phyloP scores from a whole-genome alignment of 2,888 invertebrate species.

The Nasonovia ribisnigri region DNA sequence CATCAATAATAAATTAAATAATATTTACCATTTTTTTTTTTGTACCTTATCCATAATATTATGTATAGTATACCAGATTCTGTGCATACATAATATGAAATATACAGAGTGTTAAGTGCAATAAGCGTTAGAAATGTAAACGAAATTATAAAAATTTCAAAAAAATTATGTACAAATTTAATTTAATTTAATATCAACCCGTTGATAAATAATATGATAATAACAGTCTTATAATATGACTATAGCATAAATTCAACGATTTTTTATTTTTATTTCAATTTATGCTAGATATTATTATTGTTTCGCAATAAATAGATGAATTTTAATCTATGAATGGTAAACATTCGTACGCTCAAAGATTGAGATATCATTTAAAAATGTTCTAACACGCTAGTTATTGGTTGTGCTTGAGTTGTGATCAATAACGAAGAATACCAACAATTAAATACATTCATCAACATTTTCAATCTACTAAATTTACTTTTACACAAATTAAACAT shows the following conservation, averaged over 20 bases:
- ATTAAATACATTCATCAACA: neutral
- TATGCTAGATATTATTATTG: neutral
- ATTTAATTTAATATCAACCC: too few species aligned
- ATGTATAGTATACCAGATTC: neutral
- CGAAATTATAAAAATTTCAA: too few species aligned
- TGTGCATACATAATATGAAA: neutral
- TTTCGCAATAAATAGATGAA: neutral
- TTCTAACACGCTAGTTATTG: neutral
- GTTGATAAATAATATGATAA: neutral
- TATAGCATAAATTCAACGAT: neutral
- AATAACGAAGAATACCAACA: neutral
- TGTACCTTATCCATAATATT: neutral
- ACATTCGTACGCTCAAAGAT: neutral
- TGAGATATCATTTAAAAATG: neutral
- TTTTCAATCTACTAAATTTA: neutral
- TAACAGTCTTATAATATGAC: neutral
- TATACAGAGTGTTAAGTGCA: neutral
- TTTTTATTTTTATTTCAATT: neutral
- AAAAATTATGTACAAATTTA: too few species aligned
- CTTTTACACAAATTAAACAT: neutral
- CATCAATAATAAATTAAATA: neutral
- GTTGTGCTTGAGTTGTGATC: neutral
- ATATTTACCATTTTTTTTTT: neutral
- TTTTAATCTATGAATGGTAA: neutral
- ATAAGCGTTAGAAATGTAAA: neutral